Base-by-base conservation (phyloP, 2,888 invertebrate species). In the Mesochorus sp. region DNA sequence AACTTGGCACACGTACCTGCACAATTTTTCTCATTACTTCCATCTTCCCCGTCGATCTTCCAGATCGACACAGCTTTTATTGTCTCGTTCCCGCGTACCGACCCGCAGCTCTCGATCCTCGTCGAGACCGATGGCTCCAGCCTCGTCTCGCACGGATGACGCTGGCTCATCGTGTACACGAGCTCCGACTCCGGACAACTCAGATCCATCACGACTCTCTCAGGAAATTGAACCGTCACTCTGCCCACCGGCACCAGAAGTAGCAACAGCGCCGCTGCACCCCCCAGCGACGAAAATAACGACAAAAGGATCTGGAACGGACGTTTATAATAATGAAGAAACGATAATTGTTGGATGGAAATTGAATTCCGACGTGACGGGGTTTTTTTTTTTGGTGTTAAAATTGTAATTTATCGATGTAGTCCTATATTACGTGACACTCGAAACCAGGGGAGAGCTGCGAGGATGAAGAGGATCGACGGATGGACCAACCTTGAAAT, bases 221-320 rank as follows among this genome's bases (percentile, higher is more conserved):
- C 92, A 3, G 95, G 95, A 85, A 94, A 94, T 8, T 93, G 93
- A 49, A 95, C 92, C 0, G 93, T 94, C 82, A 95, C 92, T 81
- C 95, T 92, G 17, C 95, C 95, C 3, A 95, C 94, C 0, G 96
- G 96, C 39, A 96, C 95, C 6, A 94, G 91, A 26, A 95, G 92
- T 67, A 96, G 91, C 17, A 95, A 91, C 57, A 96, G 91, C 0
- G 95, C 94, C 3, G 95, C 93, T 3, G 91, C 92, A 3, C 95
- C 95, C 17, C 95, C 95, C 73, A 95, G 87, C 14, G 93, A 92
- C 37, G 95, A 95, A 80, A 95, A 94, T 31, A 94, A 85, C 10
- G 95, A 94, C 82, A 96, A 89, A 79, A 95, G 89, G 57, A 95
- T 90, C 95, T 96, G 90, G 42, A 90, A n/a, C n/a, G n/a, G n/a